phyloP scores from a whole-genome alignment of 2,888 invertebrate genomes.

The Drosophila dives region DNA sequence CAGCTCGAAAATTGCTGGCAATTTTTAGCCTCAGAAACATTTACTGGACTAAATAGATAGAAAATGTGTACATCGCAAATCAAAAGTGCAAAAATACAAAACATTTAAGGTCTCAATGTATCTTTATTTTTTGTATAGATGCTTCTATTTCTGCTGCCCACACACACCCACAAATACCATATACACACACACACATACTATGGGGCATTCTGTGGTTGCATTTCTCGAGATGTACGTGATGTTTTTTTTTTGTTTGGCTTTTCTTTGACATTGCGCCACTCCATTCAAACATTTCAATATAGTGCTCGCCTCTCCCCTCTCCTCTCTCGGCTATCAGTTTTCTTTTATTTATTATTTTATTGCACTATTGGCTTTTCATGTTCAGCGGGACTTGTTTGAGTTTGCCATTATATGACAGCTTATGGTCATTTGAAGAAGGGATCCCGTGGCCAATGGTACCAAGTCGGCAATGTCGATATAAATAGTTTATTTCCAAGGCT shows the following conservation, averaged over 20 bases:
- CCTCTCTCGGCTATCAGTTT: too few relatives aligned
- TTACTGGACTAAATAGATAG: conserved; percentile 10
- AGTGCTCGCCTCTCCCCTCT: conserved; percentile 3
- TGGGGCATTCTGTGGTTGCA: neutral
- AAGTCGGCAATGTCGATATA: conserved; percentile 15
- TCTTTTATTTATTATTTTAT: conserved; percentile 9
- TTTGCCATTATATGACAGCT: conserved; percentile 39
- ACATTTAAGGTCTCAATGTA: conserved; percentile 28
- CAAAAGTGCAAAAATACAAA: conserved; percentile 26
- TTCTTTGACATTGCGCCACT: neutral
- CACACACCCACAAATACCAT: neutral
- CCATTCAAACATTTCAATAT: conserved; percentile 39
- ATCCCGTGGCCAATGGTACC: conserved; percentile 10
- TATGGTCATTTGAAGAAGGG: conserved; percentile 25
- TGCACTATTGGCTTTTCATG: conserved; percentile 12
- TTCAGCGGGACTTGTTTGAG: conserved; percentile 25
- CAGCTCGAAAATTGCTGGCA: conserved; percentile 11
- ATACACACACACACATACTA: too few relatives aligned
- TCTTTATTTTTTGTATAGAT: conserved; percentile 1
- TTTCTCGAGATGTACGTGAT: neutral
- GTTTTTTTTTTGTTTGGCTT: neutral
- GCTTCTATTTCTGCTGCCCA: neutral
- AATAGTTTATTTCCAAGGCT: conserved; percentile 15
- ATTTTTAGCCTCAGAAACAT: conserved; percentile 38
- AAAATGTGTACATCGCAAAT: conserved; percentile 5